phyloP scores from a whole-genome alignment of 1,140 invertebrate species.

The Daktulosphaira vitifoliae region DNA sequence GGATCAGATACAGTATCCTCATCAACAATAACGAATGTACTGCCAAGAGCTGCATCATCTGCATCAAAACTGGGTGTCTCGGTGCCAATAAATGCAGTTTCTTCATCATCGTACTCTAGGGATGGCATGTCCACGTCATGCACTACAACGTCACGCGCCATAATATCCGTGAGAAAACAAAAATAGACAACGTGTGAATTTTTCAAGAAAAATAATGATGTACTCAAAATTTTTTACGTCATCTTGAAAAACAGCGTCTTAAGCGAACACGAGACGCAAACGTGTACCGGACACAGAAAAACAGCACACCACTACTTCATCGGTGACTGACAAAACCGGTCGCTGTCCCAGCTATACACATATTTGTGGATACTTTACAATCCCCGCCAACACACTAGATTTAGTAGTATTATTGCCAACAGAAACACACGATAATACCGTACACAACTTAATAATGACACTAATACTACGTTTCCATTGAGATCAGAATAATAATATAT shows the following conservation, averaged over 20 bases:
- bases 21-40: constrained; percentile 42
- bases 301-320: constrained; percentile 29
- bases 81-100: constrained; percentile 33
- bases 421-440: background rate
- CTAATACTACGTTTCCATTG: no score
- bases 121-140: constrained; percentile 24
- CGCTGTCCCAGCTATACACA: background rate
- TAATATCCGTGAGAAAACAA: background rate
- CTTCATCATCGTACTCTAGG: constrained; percentile 26
- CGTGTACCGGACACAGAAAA: constrained; percentile 10
- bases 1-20: constrained; percentile 46
- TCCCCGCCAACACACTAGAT: background rate
- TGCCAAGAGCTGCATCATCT: constrained; percentile 43
- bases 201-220: no score
- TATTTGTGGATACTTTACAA: background rate
- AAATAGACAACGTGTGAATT: background rate
- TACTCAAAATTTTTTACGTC: no score
- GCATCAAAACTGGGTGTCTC: constrained; percentile 45
- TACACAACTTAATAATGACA: no score
- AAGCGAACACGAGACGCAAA: background rate
- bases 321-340: background rate
- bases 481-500: no score
- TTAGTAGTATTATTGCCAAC: background rate
- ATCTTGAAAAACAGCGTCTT: background rate
- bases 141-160: background rate